Base-by-base conservation (phyloP, 2,113 vertebrate species). In the Mustelus asterias region DNA sequence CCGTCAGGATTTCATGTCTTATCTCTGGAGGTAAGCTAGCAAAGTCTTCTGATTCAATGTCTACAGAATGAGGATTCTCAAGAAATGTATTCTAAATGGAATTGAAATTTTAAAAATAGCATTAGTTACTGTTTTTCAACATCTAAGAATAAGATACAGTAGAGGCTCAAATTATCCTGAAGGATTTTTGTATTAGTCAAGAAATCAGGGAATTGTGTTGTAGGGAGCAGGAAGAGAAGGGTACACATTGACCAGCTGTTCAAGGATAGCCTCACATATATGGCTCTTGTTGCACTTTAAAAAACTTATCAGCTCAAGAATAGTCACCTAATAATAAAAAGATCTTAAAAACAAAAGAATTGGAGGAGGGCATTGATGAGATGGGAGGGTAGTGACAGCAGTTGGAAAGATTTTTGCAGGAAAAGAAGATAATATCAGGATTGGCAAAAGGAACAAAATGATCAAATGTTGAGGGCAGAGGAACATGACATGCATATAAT, bases 21-120 rank as follows among this genome's bases (percentile, higher is more conserved):
- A 99, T 97, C 97, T 99, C 99, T 2, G 97, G 98, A 93, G 99
- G 99, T 63, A 99, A 97, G 86, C 97, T 97, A 90, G 96, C 96
- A 96, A 99, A 99, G 95, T 99, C 98, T 96, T 99, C 98, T 0
- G 99, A 99, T 96, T 99, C 99, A 96, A 99, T 98, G 96, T 99
- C 98, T 95, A 99, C 95, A 3, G 99, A 97, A 96, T 98, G 97
- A 69, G 98, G 98, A 96, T 99, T 97, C 88, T 97, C 97, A 96
- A 97, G 97, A 16, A 98, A 96, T 65, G 98, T 98, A 72, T 98
- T 98, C 98, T 99, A 76, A 72, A 63, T 16, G 80, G 13, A 85
- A 67, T 44, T 96, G 29, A 69, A 72, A 76, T 67, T 18, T 37
- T 65, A 65, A 86, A 86, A 69, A 44, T 24, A 65, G 1, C 9